phyloP scores from a whole-genome alignment of 53 echinoderm and acorn worm species.

The Pentamera pediparva region DNA sequence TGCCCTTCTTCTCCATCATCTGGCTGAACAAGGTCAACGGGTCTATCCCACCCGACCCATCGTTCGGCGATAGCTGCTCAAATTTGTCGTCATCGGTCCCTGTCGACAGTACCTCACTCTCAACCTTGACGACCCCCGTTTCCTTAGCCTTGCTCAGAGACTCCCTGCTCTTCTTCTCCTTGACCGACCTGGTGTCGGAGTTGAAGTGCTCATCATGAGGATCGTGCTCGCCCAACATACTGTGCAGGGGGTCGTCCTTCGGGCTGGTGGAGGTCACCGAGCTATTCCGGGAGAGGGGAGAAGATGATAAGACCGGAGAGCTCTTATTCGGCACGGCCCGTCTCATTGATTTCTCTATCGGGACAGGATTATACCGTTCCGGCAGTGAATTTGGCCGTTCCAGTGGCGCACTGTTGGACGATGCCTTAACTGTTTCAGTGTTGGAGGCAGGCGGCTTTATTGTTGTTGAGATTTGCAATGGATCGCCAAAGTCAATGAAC shows the following conservation, averaged over 20 bases:
- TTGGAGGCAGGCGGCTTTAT: constrained; percentile 10
- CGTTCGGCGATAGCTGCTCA: constrained; percentile 48
- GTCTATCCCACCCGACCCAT: constrained; percentile 69
- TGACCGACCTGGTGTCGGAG: not conserved
- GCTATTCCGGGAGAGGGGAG: constrained; percentile 6
- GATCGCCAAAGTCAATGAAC: not conserved
- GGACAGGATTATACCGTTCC: not conserved
- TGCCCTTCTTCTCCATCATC: constrained; percentile 68
- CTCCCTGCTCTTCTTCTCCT: constrained; percentile 14
- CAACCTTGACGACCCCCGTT: constrained; percentile 68
- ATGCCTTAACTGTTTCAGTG: constrained; percentile 18
- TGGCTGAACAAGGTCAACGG: constrained; percentile 82
- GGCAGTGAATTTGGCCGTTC: constrained; percentile 31
- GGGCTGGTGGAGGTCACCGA: constrained; percentile 4
- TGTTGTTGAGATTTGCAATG: constrained; percentile 20
- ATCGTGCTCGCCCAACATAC: not conserved
- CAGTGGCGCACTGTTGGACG: not conserved
- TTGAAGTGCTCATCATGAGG: not conserved
- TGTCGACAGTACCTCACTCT: constrained; percentile 45
- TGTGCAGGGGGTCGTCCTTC: constrained; percentile 7
- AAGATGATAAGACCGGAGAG: not conserved
- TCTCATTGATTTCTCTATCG: constrained; percentile 8
- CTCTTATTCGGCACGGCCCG: not conserved
- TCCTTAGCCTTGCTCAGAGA: constrained; percentile 19
- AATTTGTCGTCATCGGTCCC: constrained; percentile 55